Evolutionary conservation across 2,113 vertebrate genomes (phyloP).

Genomic region (Petrocephalus microphthalmus): DNA sequence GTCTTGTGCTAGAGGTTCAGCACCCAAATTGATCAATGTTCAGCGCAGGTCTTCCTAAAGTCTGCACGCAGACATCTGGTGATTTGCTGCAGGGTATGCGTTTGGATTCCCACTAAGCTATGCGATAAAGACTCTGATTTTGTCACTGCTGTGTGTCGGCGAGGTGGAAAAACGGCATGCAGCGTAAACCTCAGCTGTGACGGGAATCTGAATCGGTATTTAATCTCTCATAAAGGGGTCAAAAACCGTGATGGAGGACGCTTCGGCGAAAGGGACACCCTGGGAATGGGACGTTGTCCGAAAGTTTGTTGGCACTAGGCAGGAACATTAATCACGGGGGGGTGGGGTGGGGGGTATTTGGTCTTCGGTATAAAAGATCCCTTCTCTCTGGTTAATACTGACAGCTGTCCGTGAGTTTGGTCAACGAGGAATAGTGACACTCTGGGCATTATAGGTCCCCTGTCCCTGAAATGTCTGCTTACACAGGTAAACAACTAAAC

Average conservation of each 20-base stretch:
- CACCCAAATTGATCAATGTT: background rate
- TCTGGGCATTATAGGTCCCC: background rate
- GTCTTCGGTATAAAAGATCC: background rate
- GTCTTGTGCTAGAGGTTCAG: background rate
- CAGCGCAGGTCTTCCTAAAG: background rate
- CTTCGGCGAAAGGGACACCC: background rate
- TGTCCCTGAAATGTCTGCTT: constrained; percentile 2
- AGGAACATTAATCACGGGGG: background rate
- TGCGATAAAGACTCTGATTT: background rate
- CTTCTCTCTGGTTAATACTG: too few relatives aligned
- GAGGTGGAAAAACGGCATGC: background rate
- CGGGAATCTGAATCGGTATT: background rate
- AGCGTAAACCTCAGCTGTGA: background rate
- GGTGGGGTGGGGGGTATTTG: too few relatives aligned
- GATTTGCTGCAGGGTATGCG: background rate
- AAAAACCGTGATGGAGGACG: background rate
- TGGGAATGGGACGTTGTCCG: background rate
- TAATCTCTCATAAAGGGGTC: background rate
- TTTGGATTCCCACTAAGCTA: background rate
- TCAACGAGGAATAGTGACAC: background rate
- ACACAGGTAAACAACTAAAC: constrained; percentile 53
- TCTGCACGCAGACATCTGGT: background rate
- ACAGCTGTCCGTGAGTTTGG: background rate
- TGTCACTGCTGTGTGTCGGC: background rate
- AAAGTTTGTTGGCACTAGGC: background rate